Percentiles rank a stretch among this genome's conserved stretches.
phyloP scores from a whole-genome alignment of 2,797 vertebrate genomes.

The Coranthus polyacanthus region DNA sequence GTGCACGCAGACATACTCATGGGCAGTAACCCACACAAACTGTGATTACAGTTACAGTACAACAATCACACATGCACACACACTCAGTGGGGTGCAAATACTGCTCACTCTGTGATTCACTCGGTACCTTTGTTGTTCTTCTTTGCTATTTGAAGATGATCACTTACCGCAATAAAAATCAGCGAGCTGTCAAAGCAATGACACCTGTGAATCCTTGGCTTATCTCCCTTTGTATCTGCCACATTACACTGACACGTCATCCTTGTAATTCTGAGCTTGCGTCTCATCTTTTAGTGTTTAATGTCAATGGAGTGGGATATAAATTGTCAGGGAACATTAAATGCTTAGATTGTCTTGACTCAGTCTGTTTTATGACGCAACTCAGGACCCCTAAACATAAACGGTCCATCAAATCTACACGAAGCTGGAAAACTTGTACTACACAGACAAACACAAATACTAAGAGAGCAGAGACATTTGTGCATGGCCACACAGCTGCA shows the following conservation, averaged over 20 bases:
- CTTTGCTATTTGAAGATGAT: conserved; percentile 43
- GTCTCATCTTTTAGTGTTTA: conserved; percentile 41
- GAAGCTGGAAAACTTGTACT: background rate
- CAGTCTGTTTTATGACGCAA: conserved; percentile 16
- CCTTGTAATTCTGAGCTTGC: background rate
- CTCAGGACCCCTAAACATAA: conserved; percentile 27
- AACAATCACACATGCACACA: conserved; percentile 41
- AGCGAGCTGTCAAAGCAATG: conserved; percentile 12
- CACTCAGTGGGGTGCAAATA: conserved; percentile 42
- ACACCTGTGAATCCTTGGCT: conserved; percentile 29
- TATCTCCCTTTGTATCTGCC: conserved; percentile 4
- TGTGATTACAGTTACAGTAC: conserved; percentile 43
- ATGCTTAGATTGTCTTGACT: conserved; percentile 17
- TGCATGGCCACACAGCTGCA: conserved; percentile 71
- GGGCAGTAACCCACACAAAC: conserved; percentile 49
- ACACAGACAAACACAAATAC: conserved; percentile 9
- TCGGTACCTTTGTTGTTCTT: conserved; percentile 52
- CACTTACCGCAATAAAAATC: conserved; percentile 23
- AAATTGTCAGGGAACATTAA: conserved; percentile 11
- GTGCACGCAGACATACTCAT: conserved; percentile 13
- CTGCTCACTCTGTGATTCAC: conserved; percentile 52
- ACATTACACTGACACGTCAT: conserved; percentile 7
- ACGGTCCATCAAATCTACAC: conserved; percentile 9
- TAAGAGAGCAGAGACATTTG: conserved; percentile 50
- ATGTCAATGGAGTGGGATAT: conserved; percentile 24